These are phyloP conservation scores for Eulemur coronatus DNA, from an alignment of 2,797 vertebrate species.

Conservation along the genomic window DNA sequence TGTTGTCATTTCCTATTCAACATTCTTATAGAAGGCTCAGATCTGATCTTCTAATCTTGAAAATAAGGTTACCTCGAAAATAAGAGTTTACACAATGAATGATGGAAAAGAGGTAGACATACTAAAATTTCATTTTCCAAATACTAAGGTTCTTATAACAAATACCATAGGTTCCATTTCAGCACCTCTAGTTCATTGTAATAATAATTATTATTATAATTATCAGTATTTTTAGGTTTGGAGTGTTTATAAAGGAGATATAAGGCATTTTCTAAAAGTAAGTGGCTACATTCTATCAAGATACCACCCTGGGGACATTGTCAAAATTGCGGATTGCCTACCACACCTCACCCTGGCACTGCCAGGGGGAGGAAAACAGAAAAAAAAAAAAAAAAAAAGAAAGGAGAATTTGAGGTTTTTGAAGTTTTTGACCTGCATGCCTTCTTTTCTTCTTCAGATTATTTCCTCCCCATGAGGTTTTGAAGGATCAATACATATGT, in stretches of 20 bases:
- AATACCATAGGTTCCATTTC: background rate
- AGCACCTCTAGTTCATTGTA: background rate
- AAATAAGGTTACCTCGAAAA: background rate
- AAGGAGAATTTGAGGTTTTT: background rate
- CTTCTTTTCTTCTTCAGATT: background rate
- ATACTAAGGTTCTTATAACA: background rate
- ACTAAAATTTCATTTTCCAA: background rate
- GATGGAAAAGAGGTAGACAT: background rate
- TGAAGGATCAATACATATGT: background rate
- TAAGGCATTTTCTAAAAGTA: background rate
- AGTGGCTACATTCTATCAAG: background rate
- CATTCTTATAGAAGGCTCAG: background rate
- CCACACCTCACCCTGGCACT: background rate
- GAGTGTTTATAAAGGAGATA: background rate
- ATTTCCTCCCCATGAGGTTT: background rate
- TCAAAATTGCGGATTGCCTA: background rate
- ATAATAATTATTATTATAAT: background rate
- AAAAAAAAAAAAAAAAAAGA: accelerated
- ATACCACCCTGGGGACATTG: background rate
- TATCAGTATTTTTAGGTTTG: background rate
- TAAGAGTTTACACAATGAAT: background rate
- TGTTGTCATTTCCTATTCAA: background rate
- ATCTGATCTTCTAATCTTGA: background rate
- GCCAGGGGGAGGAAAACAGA: background rate
- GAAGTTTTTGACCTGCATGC: background rate